Evolutionary conservation across 2,113 vertebrate species (phyloP).

Genomic region (Pelmatolapia mariae): DNA sequence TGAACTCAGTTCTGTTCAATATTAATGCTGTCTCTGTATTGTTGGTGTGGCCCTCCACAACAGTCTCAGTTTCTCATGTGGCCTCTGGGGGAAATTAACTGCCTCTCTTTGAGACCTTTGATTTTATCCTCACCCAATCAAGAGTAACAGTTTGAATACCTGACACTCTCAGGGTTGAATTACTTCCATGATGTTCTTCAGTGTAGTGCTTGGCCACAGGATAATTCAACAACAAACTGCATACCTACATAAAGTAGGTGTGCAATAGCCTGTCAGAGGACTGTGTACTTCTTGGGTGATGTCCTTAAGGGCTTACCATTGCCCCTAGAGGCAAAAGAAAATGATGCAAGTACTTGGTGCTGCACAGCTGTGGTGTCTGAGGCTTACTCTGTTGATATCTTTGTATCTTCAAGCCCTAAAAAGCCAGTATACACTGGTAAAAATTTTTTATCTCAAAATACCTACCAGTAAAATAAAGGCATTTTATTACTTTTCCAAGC

Average conservation of each 20-base stretch:
- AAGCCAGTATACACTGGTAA: neutral
- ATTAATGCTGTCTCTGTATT: neutral
- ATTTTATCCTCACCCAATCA: neutral
- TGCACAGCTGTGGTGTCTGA: neutral
- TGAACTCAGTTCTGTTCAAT: neutral
- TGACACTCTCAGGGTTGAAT: neutral
- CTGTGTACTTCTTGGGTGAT: neutral
- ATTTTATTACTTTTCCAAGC: neutral
- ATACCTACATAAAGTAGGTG: neutral
- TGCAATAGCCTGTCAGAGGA: neutral
- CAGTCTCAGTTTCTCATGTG: neutral
- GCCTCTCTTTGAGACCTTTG: neutral
- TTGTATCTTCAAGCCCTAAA: neutral
- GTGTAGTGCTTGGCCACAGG: neutral
- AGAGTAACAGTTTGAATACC: neutral
- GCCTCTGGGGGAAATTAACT: neutral
- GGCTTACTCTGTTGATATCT: neutral
- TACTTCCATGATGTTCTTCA: neutral
- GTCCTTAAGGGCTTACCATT: neutral
- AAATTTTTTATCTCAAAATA: accelerated
- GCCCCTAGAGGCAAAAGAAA: neutral
- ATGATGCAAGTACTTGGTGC: neutral
- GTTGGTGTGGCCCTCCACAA: neutral
- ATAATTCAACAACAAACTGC: neutral
- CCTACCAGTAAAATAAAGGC: neutral